Percentiles rank a stretch among this genome's conserved stretches.
phyloP scores from a whole-genome alignment of 2,797 vertebrate genomes.

The Psittacula derbiana region DNA sequence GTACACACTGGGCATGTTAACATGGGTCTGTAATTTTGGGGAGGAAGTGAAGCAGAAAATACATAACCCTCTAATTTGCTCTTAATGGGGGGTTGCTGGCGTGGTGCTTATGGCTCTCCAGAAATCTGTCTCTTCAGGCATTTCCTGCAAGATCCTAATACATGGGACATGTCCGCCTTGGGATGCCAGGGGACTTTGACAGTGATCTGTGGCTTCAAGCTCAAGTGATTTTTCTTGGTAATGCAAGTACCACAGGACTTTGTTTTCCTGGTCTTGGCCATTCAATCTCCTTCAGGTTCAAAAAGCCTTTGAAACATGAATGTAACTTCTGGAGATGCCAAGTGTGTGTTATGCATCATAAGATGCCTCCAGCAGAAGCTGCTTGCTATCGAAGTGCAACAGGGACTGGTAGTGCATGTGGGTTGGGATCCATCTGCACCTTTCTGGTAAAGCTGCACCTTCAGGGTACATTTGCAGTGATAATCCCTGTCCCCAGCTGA shows the following conservation, averaged over 20 bases:
- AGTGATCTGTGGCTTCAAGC: background rate
- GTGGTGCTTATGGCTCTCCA: background rate
- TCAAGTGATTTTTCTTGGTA: background rate
- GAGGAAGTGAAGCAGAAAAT: constrained; percentile 21
- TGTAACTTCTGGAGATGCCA: background rate
- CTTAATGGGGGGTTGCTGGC: background rate
- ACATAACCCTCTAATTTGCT: background rate
- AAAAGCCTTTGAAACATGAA: background rate
- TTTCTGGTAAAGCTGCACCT: background rate
- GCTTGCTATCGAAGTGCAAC: rapidly evolving
- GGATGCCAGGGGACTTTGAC: rapidly evolving
- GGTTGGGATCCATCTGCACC: background rate
- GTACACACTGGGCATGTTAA: background rate
- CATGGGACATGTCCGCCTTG: rapidly evolving
- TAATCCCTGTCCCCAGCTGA: background rate
- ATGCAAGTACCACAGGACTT: background rate
- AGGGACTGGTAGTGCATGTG: rapidly evolving
- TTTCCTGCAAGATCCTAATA: background rate
- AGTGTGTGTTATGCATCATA: rapidly evolving
- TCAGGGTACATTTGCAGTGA: background rate
- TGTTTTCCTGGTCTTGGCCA: background rate
- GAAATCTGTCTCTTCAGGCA: background rate
- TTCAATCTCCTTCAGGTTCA: background rate
- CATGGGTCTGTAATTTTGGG: background rate
- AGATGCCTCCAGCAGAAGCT: background rate